phyloP scores from a whole-genome alignment of 2,797 vertebrate genomes.

The Falco columbarius region DNA sequence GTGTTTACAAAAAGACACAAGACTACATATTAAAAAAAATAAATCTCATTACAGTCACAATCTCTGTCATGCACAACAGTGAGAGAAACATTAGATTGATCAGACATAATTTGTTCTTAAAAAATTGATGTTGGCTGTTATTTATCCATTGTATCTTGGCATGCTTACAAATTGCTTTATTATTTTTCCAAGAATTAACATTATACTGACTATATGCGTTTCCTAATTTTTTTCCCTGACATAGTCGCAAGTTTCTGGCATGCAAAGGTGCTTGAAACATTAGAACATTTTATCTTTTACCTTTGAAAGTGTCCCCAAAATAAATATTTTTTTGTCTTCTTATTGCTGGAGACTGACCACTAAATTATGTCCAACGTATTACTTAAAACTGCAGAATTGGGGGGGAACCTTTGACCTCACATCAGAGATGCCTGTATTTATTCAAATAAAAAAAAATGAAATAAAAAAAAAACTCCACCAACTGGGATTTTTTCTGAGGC shows the following conservation, averaged over 20 bases:
- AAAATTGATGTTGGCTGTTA: background rate
- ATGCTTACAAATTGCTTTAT: background rate
- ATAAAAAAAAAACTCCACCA: background rate
- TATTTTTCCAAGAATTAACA: background rate
- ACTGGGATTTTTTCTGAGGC: background rate
- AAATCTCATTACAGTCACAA: background rate
- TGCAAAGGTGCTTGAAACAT: background rate
- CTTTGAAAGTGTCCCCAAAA: background rate
- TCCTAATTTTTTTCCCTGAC: background rate
- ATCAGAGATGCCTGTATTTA: background rate
- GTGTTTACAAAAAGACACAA: background rate
- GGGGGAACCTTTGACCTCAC: background rate
- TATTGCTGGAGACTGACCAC: background rate
- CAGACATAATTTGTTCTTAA: background rate
- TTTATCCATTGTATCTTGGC: background rate
- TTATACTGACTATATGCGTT: background rate
- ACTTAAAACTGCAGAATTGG: background rate
- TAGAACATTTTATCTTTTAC: background rate
- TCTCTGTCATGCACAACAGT: background rate
- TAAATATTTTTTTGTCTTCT: background rate
- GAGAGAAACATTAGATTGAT: background rate
- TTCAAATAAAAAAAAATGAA: background rate
- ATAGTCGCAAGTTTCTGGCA: background rate
- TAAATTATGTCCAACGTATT: background rate
- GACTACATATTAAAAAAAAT: background rate